phyloP scores from a whole-genome alignment of 2,113 vertebrate species.

The Spheniscus mendiculus region DNA sequence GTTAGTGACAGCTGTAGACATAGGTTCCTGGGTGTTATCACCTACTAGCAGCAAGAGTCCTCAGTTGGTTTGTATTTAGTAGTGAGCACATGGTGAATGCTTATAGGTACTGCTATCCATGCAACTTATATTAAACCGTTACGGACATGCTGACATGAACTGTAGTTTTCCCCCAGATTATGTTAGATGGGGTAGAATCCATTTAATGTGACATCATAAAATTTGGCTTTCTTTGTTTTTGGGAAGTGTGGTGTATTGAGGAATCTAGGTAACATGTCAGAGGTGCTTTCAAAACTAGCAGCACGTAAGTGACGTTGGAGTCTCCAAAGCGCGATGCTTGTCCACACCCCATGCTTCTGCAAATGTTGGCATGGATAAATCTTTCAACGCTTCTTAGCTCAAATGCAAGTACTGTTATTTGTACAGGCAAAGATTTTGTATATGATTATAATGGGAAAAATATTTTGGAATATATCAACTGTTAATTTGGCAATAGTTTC shows the following conservation, averaged over 20 bases:
- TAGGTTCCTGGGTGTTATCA: not conserved
- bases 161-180: not conserved
- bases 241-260: not conserved
- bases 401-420: not conserved
- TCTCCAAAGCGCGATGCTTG: not conserved
- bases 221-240: not conserved
- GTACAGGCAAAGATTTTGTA: not conserved
- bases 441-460: not conserved
- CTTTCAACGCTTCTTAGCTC: not conserved
- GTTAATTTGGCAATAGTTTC: not conserved
- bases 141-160: not conserved
- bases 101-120: not conserved
- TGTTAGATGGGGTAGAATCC: not conserved
- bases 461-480: not conserved
- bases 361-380: not conserved
- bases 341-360: not conserved
- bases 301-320: not conserved
- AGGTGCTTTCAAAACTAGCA: not conserved
- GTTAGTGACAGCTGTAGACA: not conserved
- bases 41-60: not conserved
- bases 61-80: not conserved
- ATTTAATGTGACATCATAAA: not conserved
- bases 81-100: not conserved
- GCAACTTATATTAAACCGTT: accelerated
- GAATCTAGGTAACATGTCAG: not conserved